Base-by-base conservation (phyloP, 1,140 invertebrate genomes). In the Drosophila navojoa region DNA sequence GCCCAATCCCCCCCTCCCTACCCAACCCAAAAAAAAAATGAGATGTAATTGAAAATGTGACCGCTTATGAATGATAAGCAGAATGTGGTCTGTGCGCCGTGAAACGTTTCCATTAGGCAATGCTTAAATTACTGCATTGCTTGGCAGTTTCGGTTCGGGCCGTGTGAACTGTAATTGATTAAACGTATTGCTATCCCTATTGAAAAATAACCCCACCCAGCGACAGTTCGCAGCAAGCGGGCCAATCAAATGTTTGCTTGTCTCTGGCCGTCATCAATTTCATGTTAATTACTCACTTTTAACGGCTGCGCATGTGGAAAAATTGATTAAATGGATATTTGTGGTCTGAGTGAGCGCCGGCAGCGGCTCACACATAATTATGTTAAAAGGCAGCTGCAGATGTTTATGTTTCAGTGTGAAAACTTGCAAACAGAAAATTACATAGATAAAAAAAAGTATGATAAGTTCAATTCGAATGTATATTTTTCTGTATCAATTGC, bases 41-140 rank as follows among this genome's bases (percentile, higher is more conserved):
- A 35, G 40, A 35, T 53, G 61, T 69, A 53, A 61, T 45, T 69
- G 38, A 61, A 69, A 62, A 55, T 49, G 62, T 54, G 54, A 35
- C n/a, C 40, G 10, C n/a, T 10, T 29, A 25, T 44, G 59, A 53
- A 53, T 27, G 58, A 35, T 62, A 38, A 45, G 27, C 4, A 5
- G 16, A 63, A 63, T 32, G 50, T 27, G 25, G 13, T 6, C n/a
- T 61, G 29, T 5, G 16, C 59, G 32, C n/a, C 0, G 5, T 22
- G n/a, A 11, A 57, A 25, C 11, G 7, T 7, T 55, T 27, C n/a
- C 55, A 44, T 25, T 44, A 13, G 10, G 13, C 2, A 40, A 11
- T 4, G 16, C 32, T 22, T 38, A 38, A 55, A 22, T 53, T 15
- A 3, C 3, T 9, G 11, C 15, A 45, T n/a, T 27, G 15, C 45